These are phyloP conservation scores for Acanthurus tractus DNA, from an alignment of 2,797 vertebrate genomes.

Conservation along the genomic window DNA sequence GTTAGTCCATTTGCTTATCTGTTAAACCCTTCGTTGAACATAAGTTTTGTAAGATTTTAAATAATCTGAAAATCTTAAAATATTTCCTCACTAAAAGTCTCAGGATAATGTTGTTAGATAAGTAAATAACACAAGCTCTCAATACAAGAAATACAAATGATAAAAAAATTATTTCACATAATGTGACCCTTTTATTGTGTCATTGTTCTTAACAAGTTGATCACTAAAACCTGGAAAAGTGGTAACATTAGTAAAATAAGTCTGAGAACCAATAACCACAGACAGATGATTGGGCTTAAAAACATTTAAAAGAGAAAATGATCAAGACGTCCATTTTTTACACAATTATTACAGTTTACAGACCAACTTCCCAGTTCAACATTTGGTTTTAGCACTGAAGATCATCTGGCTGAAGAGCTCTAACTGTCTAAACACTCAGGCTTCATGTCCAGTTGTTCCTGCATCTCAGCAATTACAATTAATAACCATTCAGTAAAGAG, in stretches of 20 bases:
- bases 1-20: slow-evolving; percentile 17
- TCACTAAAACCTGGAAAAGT: neutral
- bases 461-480: slow-evolving; percentile 1
- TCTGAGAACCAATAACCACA: neutral
- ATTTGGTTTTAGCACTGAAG: neutral
- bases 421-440: neutral
- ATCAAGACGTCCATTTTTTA: neutral
- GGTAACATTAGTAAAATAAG: too few relatives aligned
- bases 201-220: neutral
- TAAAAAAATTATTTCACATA: neutral
- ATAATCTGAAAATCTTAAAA: neutral
- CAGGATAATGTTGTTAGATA: neutral
- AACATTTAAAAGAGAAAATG: neutral
- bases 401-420: slow-evolving; percentile 7
- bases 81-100: too few relatives aligned
- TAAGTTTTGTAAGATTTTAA: neutral
- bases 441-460: neutral
- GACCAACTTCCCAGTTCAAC: too few relatives aligned
- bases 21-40: neutral
- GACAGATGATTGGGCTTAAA: neutral
- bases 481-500: neutral
- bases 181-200: too few relatives aligned
- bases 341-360: too few relatives aligned
- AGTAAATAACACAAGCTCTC: neutral
- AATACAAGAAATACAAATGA: neutral